These are phyloP conservation scores for Tenebrio molitor DNA, from an alignment of 1,140 invertebrate genomes.

Conservation along the genomic window DNA sequence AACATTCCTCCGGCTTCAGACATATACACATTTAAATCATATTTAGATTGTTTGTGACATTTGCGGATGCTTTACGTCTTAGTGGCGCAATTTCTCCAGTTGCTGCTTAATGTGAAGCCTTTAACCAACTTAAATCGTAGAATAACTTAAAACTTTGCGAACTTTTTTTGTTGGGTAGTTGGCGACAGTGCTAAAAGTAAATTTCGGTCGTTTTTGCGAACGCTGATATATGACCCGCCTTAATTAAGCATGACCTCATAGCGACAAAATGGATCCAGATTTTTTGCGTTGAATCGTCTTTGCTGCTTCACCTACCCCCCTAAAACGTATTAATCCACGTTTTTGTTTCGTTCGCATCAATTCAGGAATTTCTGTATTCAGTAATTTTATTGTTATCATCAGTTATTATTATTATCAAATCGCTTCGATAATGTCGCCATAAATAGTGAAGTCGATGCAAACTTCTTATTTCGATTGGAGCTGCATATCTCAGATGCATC, in stretches of 20 bases:
- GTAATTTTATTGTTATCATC: too few species aligned
- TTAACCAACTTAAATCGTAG: conserved; percentile 32
- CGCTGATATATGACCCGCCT: not conserved
- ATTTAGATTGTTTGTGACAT: conserved; percentile 32
- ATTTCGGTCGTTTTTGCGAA: not conserved
- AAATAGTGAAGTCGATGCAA: too few species aligned
- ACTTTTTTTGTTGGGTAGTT: not conserved
- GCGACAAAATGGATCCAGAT: not conserved
- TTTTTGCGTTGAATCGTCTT: not conserved
- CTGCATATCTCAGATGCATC: too few species aligned
- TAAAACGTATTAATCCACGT: not conserved
- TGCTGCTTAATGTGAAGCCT: conserved; percentile 1
- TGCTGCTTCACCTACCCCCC: not conserved
- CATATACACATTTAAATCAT: conserved; percentile 18
- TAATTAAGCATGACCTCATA: not conserved
- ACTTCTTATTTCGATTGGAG: too few species aligned
- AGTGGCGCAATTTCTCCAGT: conserved; percentile 8
- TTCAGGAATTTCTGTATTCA: too few species aligned
- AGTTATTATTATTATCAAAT: too few species aligned
- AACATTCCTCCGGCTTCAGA: conserved; percentile 1
- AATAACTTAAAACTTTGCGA: conserved; percentile 16
- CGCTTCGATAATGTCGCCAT: too few species aligned
- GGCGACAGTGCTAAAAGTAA: not conserved
- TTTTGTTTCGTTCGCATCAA: not conserved
- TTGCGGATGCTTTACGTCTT: conserved; percentile 23